Evolutionary conservation across 1,140 invertebrate genomes (phyloP).

Genomic region (Zophobas atratus): DNA sequence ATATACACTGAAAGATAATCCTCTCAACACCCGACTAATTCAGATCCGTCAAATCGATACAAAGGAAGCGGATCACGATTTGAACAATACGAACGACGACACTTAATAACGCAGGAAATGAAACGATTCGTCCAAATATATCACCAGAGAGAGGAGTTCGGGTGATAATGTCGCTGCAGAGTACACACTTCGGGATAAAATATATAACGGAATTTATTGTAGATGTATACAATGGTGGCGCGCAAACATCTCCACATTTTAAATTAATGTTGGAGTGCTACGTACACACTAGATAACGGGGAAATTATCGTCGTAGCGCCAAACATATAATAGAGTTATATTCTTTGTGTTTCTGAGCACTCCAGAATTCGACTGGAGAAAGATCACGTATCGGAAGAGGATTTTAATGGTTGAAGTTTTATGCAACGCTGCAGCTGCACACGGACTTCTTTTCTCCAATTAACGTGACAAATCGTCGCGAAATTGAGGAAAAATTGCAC

Average conservation of each 20-base stretch:
- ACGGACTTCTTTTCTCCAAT: no score
- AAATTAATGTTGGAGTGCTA: slow-evolving; percentile 23
- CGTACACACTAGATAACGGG: slow-evolving; percentile 37
- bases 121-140: slow-evolving; percentile 2
- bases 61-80: no score
- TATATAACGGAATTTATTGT: slow-evolving; percentile 27
- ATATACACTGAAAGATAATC: no score
- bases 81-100: no score
- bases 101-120: no score
- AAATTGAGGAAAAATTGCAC: no score
- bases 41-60: no score
- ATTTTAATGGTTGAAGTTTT: not conserved
- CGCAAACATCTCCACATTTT: slow-evolving; percentile 42
- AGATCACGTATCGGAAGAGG: slow-evolving; percentile 44
- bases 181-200: slow-evolving; percentile 43
- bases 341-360: slow-evolving; percentile 50
- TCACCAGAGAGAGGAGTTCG: not conserved
- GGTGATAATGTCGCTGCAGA: slow-evolving; percentile 48
- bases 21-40: no score
- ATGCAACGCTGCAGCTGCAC: no score
- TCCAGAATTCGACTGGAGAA: not conserved
- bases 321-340: slow-evolving; percentile 54
- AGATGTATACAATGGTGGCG: slow-evolving; percentile 29
- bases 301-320: slow-evolving; percentile 16
- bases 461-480: no score